These are phyloP conservation scores for Chironomus tepperi DNA, from an alignment of 1,140 invertebrate species.

Conservation along the genomic window DNA sequence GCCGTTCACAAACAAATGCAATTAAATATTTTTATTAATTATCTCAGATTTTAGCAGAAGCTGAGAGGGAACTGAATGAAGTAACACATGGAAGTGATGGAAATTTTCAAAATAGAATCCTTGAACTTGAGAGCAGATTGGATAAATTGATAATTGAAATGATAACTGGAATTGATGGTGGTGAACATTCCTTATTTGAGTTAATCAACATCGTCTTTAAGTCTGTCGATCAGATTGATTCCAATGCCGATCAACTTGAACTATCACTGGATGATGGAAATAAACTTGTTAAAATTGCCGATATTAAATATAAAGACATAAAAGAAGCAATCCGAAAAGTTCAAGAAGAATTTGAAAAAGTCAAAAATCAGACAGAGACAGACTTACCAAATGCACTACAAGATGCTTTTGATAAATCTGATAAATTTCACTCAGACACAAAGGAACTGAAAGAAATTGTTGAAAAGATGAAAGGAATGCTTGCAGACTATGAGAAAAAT, in stretches of 20 bases:
- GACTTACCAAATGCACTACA: neutral
- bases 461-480: neutral
- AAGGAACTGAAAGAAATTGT: neutral
- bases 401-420: constrained; percentile 17
- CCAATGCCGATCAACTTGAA: neutral
- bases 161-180: neutral
- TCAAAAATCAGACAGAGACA: neutral
- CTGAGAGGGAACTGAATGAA: neutral
- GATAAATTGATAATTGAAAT: neutral
- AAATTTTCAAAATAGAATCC: neutral
- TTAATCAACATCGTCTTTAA: neutral
- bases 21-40: neutral
- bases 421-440: neutral
- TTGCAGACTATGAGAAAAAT: neutral
- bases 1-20: too few species aligned
- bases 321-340: neutral
- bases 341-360: neutral
- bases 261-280: neutral
- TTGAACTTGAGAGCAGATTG: neutral
- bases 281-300: neutral
- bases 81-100: neutral
- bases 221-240: neutral
- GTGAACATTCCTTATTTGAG: neutral
- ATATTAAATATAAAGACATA: neutral
- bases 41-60: neutral